Percentiles rank a stretch among this genome's conserved stretches.
Conservation (phyloP, 2,888 invertebrate genomes). For the Eurytoma adleriae region DNA sequence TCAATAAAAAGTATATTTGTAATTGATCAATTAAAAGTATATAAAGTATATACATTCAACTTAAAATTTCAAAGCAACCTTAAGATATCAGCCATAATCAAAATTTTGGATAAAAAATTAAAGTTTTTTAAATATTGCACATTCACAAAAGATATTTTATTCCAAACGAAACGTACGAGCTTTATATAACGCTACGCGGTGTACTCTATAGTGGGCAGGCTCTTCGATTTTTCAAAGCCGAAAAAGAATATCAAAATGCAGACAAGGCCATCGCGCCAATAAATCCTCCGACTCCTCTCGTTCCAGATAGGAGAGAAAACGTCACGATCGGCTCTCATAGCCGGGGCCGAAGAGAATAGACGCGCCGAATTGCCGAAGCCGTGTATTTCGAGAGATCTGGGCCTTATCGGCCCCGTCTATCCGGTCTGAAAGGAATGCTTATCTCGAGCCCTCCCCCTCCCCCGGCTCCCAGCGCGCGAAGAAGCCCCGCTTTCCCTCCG, state of each 20-base stretch:
- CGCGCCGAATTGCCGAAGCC: conserved; percentile 20
- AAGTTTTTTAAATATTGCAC: too few species aligned
- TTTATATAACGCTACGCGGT: too few species aligned
- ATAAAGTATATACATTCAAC: too few species aligned
- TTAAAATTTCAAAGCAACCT: too few species aligned
- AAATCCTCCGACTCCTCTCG: conserved; percentile 15
- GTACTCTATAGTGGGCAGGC: too few species aligned
- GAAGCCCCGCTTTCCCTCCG: conserved; percentile 26
- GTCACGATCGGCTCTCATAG: conserved; percentile 8
- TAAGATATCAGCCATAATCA: too few species aligned
- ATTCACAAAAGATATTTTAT: too few species aligned
- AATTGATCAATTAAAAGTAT: too few species aligned
- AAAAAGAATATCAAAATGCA: background rate
- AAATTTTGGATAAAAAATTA: too few species aligned
- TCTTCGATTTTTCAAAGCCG: background rate
- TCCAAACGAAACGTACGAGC: too few species aligned
- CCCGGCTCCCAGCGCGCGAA: conserved; percentile 49
- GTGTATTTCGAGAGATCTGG: conserved; percentile 41
- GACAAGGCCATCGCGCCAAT: conserved; percentile 1
- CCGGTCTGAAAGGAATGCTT: conserved; percentile 58
- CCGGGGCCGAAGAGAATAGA: conserved; percentile 10
- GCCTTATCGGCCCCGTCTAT: conserved; percentile 54
- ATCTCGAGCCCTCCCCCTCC: conserved; percentile 52
- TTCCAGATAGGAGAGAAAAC: conserved; percentile 3
- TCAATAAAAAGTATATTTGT: too few species aligned